Conservation (phyloP, 2,797 vertebrate species). For the Enteromius anoplus region DNA sequence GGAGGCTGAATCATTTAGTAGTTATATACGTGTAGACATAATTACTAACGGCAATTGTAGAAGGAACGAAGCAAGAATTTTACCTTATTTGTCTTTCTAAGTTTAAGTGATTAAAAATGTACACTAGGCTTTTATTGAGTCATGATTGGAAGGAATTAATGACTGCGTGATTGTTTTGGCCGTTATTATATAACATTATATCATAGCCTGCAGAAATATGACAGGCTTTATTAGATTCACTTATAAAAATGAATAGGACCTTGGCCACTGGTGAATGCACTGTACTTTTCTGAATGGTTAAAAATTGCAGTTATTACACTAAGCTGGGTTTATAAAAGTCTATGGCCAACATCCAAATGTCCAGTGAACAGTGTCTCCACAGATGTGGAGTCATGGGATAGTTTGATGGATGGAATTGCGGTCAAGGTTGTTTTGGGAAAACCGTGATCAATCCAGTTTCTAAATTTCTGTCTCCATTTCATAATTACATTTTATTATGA, state of each 20-base stretch:
- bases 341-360: neutral
- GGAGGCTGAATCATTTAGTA: neutral
- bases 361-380: neutral
- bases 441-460: neutral
- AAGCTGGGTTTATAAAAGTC: neutral
- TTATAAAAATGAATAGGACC: neutral
- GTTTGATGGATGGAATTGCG: constrained; percentile 19
- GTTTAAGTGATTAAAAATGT: neutral
- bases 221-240: neutral
- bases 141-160: neutral
- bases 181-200: neutral
- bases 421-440: constrained; percentile 22
- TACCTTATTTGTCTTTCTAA: neutral
- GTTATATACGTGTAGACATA: neutral
- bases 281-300: neutral
- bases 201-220: neutral
- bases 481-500: constrained; percentile 11
- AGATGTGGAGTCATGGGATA: constrained; percentile 8
- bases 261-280: neutral
- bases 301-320: neutral
- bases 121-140: neutral
- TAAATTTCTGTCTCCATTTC: neutral
- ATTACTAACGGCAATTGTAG: neutral
- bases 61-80: neutral
- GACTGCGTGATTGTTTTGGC: neutral